phyloP scores from a whole-genome alignment of 2,888 invertebrate species.

The Pegoplata infirma region DNA sequence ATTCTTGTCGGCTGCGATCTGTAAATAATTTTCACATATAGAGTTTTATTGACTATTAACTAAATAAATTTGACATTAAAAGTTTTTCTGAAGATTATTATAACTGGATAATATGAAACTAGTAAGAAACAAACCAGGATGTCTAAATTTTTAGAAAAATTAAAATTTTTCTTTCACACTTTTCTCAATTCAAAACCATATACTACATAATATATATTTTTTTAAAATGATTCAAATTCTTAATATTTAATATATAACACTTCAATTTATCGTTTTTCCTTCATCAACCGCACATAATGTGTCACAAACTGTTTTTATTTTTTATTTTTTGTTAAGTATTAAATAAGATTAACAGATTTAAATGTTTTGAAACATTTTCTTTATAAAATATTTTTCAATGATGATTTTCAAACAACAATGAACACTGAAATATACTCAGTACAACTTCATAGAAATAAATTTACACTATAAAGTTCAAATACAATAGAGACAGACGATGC shows the following conservation, averaged over 20 bases:
- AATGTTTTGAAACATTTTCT: constrained; percentile 15
- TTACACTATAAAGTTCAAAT: constrained; percentile 35
- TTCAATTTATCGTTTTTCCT: not conserved
- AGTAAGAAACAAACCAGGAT: no score
- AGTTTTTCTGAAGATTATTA: no score
- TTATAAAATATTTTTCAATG: not conserved
- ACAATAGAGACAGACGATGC: constrained; percentile 12
- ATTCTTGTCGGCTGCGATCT: no score
- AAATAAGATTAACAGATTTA: constrained; percentile 57
- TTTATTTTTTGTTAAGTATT: constrained; percentile 28
- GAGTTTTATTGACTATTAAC: no score
- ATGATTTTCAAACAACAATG: not conserved
- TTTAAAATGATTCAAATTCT: not conserved
- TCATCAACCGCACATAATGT: not conserved
- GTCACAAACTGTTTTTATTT: no score
- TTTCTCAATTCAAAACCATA: no score
- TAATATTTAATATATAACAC: not conserved
- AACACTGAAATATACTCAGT: not conserved
- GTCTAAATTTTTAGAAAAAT: no score
- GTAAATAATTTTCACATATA: no score
- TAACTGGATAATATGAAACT: no score
- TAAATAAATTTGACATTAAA: no score
- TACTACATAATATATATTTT: no score
- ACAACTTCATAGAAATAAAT: not conserved
- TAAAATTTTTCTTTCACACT: no score